Conservation (phyloP, 2,888 invertebrate genomes). For the Caradrina clavipalpis region DNA sequence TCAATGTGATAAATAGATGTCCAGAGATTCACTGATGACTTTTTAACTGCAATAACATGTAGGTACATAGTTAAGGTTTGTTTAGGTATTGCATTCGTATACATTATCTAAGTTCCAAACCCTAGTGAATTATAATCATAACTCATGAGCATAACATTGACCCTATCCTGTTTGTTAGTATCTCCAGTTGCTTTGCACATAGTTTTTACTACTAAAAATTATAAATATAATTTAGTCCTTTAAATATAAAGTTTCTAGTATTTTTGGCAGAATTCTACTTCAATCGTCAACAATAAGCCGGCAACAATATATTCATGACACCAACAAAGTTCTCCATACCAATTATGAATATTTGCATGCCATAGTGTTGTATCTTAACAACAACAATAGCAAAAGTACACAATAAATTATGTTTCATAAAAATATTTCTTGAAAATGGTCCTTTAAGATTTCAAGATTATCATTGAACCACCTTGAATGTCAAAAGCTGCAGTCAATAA, state of each 20-base stretch:
- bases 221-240: background rate
- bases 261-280: background rate
- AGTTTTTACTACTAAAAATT: background rate
- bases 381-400: slow-evolving; percentile 6
- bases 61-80: background rate
- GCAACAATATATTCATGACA: background rate
- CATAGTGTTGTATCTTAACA: background rate
- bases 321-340: background rate
- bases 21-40: slow-evolving; percentile 27
- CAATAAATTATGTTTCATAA: slow-evolving; percentile 1
- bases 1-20: slow-evolving; percentile 34
- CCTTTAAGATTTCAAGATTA: slow-evolving; percentile 32
- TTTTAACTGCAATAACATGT: slow-evolving; percentile 20
- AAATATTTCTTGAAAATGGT: slow-evolving; percentile 15
- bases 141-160: background rate
- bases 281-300: background rate
- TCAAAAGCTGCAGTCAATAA: slow-evolving; percentile 33
- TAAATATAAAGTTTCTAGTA: background rate
- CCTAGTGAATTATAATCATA: background rate
- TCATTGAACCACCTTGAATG: slow-evolving; percentile 37
- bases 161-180: background rate
- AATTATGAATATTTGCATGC: background rate
- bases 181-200: background rate
- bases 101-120: background rate
- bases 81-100: slow-evolving; percentile 7